Percentiles rank a stretch among this genome's conserved stretches.
Evolutionary conservation across 1,140 invertebrate species (phyloP).

Genomic region (Euschistus heros): DNA sequence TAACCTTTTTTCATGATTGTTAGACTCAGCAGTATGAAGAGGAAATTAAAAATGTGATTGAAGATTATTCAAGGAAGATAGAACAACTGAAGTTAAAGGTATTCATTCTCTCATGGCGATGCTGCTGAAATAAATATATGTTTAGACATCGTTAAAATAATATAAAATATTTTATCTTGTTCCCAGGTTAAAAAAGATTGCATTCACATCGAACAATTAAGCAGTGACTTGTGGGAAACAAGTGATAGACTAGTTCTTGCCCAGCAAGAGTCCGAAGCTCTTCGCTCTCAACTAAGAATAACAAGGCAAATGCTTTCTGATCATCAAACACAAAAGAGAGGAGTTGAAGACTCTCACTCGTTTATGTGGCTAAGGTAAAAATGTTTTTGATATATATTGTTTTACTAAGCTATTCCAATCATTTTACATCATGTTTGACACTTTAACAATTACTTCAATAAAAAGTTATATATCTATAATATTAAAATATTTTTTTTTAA

Average conservation of each 20-base stretch:
- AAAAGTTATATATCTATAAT: too few relatives aligned
- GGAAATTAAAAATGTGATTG: neutral
- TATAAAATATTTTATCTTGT: neutral
- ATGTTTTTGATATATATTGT: neutral
- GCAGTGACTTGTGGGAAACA: constrained; percentile 21
- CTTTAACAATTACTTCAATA: too few relatives aligned
- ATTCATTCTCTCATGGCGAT: neutral
- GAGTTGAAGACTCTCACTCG: neutral
- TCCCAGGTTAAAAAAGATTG: constrained; percentile 16
- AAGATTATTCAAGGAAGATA: constrained; percentile 16
- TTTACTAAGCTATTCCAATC: too few relatives aligned
- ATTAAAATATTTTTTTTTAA: too few relatives aligned
- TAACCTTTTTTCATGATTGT: neutral
- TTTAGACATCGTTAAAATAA: constrained; percentile 3
- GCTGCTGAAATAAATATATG: neutral
- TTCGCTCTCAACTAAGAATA: constrained; percentile 15
- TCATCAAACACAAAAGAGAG: neutral
- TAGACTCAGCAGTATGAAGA: constrained; percentile 17
- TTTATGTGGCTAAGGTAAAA: neutral
- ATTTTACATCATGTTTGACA: too few relatives aligned
- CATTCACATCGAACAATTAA: constrained; percentile 21
- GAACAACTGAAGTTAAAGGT: constrained; percentile 14
- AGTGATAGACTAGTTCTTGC: constrained; percentile 19
- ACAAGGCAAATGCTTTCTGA: constrained; percentile 7
- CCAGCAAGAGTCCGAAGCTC: constrained; percentile 18